Evolutionary conservation across 1,140 invertebrate genomes (phyloP).

Genomic region (Drosophila chauvacae): DNA sequence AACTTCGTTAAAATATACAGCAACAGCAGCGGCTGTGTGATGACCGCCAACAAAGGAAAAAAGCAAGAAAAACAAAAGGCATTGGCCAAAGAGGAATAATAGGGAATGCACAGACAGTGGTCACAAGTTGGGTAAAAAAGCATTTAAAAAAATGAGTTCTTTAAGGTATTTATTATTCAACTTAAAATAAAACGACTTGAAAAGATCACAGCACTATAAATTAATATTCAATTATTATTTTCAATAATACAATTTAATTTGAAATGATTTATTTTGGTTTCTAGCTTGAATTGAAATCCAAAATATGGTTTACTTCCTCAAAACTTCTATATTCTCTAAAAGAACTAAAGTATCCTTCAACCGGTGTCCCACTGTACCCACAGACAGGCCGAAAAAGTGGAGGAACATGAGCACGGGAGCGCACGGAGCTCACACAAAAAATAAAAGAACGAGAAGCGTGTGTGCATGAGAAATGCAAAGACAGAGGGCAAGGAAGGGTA

Average conservation of each 20-base stretch:
- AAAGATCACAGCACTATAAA: not conserved
- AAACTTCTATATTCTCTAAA: not conserved
- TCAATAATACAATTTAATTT: not conserved
- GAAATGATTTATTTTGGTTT: not conserved
- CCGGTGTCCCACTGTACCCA: constrained; percentile 40
- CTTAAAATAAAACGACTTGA: not conserved
- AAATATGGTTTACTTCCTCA: not conserved
- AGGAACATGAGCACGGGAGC: constrained; percentile 67
- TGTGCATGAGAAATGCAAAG: constrained; percentile 76
- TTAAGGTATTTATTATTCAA: too few relatives aligned
- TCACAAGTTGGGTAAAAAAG: not conserved
- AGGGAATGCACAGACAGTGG: constrained; percentile 26
- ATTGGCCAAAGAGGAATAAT: constrained; percentile 24
- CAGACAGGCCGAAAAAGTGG: constrained; percentile 57
- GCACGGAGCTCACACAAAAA: constrained; percentile 34
- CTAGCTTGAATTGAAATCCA: not conserved
- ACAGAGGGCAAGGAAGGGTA: constrained; percentile 30
- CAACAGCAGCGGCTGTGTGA: too few relatives aligned
- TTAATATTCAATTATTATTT: not conserved
- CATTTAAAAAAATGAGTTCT: too few relatives aligned
- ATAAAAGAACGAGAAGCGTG: constrained; percentile 46
- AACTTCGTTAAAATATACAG: too few relatives aligned
- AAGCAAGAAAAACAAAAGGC: constrained; percentile 50
- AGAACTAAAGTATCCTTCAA: not conserved
- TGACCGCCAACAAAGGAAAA: too few relatives aligned